Percentiles rank a stretch among this genome's conserved stretches.
These are phyloP conservation scores for Erinaceus europaeus DNA, from an alignment of 2,113 vertebrate genomes.

Conservation along the genomic window DNA sequence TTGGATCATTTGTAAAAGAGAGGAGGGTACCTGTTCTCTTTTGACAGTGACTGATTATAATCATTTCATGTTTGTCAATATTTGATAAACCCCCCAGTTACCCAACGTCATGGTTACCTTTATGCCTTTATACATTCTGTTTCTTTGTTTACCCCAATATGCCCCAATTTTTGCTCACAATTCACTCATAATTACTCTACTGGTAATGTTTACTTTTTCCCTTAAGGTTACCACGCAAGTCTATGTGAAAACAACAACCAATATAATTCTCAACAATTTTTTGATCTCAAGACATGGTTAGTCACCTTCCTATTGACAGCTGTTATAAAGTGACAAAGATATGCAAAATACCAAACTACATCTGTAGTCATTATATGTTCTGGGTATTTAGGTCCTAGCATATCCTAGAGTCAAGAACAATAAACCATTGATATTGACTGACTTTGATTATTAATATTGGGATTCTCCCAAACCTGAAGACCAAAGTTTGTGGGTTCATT, in stretches of 20 bases:
- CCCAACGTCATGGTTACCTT: slow-evolving; percentile 84
- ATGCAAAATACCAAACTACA: neutral
- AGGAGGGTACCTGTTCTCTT: slow-evolving; percentile 85
- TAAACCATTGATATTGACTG: neutral
- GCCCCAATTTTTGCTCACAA: neutral
- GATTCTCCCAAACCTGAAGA: neutral
- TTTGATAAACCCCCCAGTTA: slow-evolving; percentile 89
- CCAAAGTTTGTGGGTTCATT: slow-evolving; percentile 35
- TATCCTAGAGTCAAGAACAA: neutral
- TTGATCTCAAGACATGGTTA: neutral
- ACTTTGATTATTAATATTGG: neutral
- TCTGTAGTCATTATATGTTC: neutral
- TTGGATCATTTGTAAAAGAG: slow-evolving; percentile 91
- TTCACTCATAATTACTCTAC: neutral
- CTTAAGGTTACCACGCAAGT: slow-evolving; percentile 33
- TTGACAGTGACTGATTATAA: slow-evolving; percentile 89
- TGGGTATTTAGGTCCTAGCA: neutral
- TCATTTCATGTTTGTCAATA: slow-evolving; percentile 91
- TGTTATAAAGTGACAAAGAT: neutral
- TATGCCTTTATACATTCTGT: slow-evolving; percentile 73
- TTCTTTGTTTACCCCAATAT: slow-evolving; percentile 59
- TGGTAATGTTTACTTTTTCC: neutral
- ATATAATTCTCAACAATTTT: neutral
- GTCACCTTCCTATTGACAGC: neutral
- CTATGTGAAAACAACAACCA: slow-evolving; percentile 1